Percentiles rank a stretch among this genome's conserved stretches.
Conservation (phyloP, 2,888 invertebrate genomes). For the Pristionchus maxplancki region DNA sequence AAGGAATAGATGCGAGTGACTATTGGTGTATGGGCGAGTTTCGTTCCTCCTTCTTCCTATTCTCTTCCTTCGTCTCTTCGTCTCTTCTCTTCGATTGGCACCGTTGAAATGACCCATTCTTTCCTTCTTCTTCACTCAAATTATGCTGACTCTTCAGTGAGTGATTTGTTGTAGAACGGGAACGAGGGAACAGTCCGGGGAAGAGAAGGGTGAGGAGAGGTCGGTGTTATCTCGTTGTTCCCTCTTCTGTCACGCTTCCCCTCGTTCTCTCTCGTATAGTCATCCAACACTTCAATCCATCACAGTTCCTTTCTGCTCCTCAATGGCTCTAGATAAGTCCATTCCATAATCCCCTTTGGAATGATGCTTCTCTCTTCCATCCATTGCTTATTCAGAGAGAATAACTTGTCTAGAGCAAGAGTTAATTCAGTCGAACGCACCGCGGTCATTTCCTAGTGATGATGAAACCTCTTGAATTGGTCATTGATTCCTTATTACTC, state of each 20-base stretch:
- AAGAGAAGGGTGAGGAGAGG: neutral
- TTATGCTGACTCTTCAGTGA: constrained; percentile 16
- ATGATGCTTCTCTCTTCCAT: constrained; percentile 1
- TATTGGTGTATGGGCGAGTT: neutral
- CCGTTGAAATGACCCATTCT: neutral
- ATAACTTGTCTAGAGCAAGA: neutral
- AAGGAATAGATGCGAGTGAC: neutral
- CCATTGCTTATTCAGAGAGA: neutral
- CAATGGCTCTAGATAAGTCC: neutral
- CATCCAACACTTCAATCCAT: constrained; percentile 8
- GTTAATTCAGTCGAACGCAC: neutral
- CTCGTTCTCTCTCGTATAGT: neutral
- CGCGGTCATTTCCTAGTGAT: neutral
- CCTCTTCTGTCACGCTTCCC: constrained; percentile 1
- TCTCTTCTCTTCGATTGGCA: constrained; percentile 19
- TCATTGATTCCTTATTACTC: neutral
- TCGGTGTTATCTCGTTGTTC: neutral
- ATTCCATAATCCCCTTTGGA: neutral
- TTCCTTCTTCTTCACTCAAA: constrained; percentile 26
- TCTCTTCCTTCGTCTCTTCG: constrained; percentile 8
- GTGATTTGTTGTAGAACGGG: constrained; percentile 11
- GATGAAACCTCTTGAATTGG: neutral
- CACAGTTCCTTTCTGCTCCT: neutral
- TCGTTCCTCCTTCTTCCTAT: neutral
- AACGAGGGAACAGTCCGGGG: neutral